These are phyloP conservation scores for Cryptotermes secundus DNA, from an alignment of 1,140 invertebrate species.

Conservation along the genomic window DNA sequence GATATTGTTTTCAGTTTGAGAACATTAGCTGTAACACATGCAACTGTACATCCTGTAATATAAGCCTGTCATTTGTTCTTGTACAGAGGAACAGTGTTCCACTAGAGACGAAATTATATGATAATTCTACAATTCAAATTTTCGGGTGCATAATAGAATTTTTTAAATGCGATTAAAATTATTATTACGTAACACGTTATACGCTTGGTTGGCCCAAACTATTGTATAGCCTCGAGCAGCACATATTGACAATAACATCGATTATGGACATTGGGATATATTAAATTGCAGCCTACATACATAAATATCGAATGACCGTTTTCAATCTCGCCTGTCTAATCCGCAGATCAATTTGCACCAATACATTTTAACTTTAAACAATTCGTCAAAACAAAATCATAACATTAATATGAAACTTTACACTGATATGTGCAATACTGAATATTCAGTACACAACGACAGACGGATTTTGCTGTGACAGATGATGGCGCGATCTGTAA, in stretches of 20 bases:
- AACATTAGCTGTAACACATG: too few species aligned
- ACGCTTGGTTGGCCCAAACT: not conserved
- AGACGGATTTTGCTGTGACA: not conserved
- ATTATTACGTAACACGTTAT: not conserved
- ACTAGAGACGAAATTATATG: too few species aligned
- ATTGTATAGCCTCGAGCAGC: not conserved
- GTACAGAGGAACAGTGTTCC: too few species aligned
- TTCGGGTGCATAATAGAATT: too few species aligned
- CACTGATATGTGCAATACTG: not conserved
- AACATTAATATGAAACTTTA: not conserved
- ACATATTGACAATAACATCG: not conserved
- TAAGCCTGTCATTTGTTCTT: too few species aligned
- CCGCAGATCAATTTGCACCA: not conserved
- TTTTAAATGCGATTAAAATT: not conserved
- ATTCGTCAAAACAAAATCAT: not conserved
- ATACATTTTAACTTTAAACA: not conserved
- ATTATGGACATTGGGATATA: not conserved
- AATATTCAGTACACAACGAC: not conserved
- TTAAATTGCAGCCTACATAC: not conserved
- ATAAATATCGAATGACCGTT: not conserved
- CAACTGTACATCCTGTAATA: too few species aligned
- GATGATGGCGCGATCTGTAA: constrained; percentile 1
- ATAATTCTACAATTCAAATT: too few species aligned
- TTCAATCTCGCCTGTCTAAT: not conserved
- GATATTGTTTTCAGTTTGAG: too few species aligned